A percentile compares a stretch with the other conserved stretches of the same genome.
phyloP scores from a whole-genome alignment of 2,797 vertebrate species.

The Sebastes oblongus region DNA sequence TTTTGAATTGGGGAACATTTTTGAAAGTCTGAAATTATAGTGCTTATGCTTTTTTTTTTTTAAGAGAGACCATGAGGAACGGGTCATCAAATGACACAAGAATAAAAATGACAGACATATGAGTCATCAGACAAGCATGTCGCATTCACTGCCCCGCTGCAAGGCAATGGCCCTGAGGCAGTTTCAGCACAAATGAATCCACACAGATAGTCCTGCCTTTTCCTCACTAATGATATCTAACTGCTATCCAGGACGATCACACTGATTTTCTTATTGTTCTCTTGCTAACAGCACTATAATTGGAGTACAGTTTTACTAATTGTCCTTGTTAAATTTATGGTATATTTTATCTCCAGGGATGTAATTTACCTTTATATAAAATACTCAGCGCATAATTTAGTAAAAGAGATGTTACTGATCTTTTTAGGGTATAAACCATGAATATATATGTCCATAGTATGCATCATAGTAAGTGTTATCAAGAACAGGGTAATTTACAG shows the following conservation, averaged over 20 bases:
- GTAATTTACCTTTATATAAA: background rate
- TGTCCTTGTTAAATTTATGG: slow-evolving; percentile 30
- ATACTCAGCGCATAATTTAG: background rate
- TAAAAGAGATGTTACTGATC: background rate
- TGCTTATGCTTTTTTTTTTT: background rate
- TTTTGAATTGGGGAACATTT: slow-evolving; percentile 21
- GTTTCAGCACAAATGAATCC: slow-evolving; percentile 54
- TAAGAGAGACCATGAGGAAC: slow-evolving; percentile 6
- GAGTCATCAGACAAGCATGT: slow-evolving; percentile 62
- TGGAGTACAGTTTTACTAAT: slow-evolving; percentile 37
- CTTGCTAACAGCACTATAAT: slow-evolving; percentile 47
- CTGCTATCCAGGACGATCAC: slow-evolving; percentile 63
- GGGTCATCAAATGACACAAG: slow-evolving; percentile 29
- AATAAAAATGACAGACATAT: slow-evolving; percentile 58
- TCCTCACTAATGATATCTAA: slow-evolving; percentile 63
- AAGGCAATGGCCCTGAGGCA: slow-evolving; percentile 44
- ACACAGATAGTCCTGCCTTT: slow-evolving; percentile 36
- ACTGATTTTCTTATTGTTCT: slow-evolving; percentile 66
- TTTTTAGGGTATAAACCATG: background rate
- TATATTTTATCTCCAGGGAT: slow-evolving; percentile 12
- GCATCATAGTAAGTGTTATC: background rate
- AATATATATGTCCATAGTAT: background rate
- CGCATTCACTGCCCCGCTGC: slow-evolving; percentile 24
- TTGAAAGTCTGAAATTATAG: slow-evolving; percentile 27
- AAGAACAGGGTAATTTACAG: background rate